Percentiles rank a stretch among this genome's conserved stretches.
Conservation (phyloP, 64 coral and sea anemone genomes). For the Pocillopora verrucosa region DNA sequence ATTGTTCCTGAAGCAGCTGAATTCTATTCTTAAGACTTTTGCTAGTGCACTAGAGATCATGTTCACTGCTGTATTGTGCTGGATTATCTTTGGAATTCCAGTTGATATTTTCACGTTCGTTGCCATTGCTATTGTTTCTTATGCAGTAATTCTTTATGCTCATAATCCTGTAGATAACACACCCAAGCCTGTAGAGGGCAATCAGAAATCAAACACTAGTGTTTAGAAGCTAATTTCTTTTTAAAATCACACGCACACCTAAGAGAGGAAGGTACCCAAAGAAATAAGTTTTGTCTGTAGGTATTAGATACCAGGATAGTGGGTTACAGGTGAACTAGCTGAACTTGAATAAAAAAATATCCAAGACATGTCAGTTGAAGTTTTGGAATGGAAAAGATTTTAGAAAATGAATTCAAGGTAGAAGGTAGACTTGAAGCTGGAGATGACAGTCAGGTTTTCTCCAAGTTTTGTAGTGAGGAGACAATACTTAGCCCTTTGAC, state of each 20-base stretch:
- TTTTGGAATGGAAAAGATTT: no score
- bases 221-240: neutral
- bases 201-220: neutral
- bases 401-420: no score
- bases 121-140: conserved; percentile 90
- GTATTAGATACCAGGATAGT: no score
- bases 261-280: no score
- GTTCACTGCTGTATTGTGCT: conserved; percentile 91
- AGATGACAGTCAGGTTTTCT: no score
- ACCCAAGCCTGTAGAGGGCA: conserved; percentile 42
- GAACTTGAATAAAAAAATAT: no score
- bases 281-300: no score
- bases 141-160: conserved; percentile 91
- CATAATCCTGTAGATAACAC: conserved; percentile 95
- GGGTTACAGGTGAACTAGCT: no score
- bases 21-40: conserved; percentile 98
- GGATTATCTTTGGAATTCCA: conserved; percentile 97
- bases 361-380: no score
- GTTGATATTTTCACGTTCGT: conserved; percentile 88
- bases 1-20: conserved; percentile 79
- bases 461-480: no score
- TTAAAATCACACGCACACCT: neutral
- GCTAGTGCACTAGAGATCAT: conserved; percentile 95
- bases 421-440: no score
- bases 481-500: no score